A percentile compares a stretch with the other conserved stretches of the same genome.
phyloP scores from a whole-genome alignment of 2,888 invertebrate species.

The Diachrysia chrysitis region DNA sequence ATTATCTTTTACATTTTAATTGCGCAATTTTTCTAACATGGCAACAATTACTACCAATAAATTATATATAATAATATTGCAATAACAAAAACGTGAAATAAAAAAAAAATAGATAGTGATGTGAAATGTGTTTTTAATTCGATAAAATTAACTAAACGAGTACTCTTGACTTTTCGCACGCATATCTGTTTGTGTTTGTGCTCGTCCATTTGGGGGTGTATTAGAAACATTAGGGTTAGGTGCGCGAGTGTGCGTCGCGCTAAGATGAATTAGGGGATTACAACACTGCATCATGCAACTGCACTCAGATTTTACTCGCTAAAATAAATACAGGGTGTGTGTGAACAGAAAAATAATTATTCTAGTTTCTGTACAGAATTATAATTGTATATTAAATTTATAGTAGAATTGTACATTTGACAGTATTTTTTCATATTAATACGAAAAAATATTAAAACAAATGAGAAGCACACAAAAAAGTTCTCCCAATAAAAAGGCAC shows the following conservation, averaged over 20 bases:
- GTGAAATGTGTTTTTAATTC: constrained; percentile 58
- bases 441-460: constrained; percentile 8
- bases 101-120: constrained; percentile 13
- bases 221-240: constrained; percentile 76
- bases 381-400: not conserved
- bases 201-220: constrained; percentile 80
- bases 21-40: not conserved
- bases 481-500: constrained; percentile 33
- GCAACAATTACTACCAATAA: not conserved
- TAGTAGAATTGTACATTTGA: not conserved
- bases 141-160: constrained; percentile 70
- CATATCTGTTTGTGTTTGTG: constrained; percentile 82
- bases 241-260: constrained; percentile 66
- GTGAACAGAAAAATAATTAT: constrained; percentile 12
- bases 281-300: constrained; percentile 86
- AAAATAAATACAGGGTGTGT: constrained; percentile 76
- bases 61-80: not conserved
- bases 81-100: not conserved
- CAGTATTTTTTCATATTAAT: constrained; percentile 10
- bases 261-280: constrained; percentile 89
- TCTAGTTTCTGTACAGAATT: not conserved
- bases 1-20: not conserved
- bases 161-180: constrained; percentile 88
- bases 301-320: constrained; percentile 88
- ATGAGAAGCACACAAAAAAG: constrained; percentile 35